A percentile compares a stretch with the other conserved stretches of the same genome.
These are phyloP conservation scores for Drosophila bocqueti DNA, from an alignment of 1,140 invertebrate genomes.

Conservation along the genomic window DNA sequence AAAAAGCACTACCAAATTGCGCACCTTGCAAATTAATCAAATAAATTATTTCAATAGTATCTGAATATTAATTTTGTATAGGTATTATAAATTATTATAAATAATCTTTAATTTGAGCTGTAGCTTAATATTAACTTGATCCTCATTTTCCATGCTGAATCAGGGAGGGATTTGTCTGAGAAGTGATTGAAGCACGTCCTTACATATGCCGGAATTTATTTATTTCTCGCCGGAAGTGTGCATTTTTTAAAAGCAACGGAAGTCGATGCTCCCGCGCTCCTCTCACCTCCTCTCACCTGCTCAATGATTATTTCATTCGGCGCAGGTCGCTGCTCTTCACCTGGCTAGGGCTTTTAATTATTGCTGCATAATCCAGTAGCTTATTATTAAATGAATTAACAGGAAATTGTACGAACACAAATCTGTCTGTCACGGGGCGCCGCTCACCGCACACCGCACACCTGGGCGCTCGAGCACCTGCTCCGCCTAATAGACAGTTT, in stretches of 20 bases:
- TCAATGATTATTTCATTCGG: constrained; percentile 4
- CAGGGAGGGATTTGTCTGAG: neutral
- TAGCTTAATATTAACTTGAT: no score
- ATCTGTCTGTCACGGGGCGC: constrained; percentile 35
- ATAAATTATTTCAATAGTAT: neutral
- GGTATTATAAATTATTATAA: no score
- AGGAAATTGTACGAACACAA: constrained; percentile 25
- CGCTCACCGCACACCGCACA: neutral
- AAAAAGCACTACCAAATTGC: neutral
- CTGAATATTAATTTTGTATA: no score
- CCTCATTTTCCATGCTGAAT: neutral
- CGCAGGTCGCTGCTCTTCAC: neutral
- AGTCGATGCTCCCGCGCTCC: constrained; percentile 15
- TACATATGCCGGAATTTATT: neutral
- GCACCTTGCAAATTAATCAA: neutral
- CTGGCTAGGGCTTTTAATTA: constrained; percentile 53
- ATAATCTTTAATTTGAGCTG: no score
- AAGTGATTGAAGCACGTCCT: neutral
- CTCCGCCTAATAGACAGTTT: constrained; percentile 59
- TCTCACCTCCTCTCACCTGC: neutral
- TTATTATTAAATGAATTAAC: constrained; percentile 65
- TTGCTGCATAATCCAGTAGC: constrained; percentile 58
- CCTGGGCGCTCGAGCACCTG: constrained; percentile 5
- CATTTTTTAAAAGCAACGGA: constrained; percentile 32
- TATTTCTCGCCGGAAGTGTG: constrained; percentile 3